Evolutionary conservation across 2,113 vertebrate species (phyloP).

Genomic region (Malurus alboscapulatus): DNA sequence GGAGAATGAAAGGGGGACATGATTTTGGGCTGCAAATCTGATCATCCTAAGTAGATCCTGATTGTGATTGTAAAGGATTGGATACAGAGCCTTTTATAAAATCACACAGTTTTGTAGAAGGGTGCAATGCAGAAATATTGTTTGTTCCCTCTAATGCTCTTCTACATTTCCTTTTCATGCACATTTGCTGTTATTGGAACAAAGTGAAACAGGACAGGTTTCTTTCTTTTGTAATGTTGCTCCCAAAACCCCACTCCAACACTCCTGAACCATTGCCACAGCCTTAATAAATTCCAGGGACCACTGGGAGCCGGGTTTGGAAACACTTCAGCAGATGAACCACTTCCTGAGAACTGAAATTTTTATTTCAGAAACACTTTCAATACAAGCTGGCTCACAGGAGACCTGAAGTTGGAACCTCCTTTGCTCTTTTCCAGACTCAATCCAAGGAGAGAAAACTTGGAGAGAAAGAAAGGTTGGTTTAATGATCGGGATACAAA

Average conservation of each 20-base stretch:
- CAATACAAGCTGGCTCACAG: neutral
- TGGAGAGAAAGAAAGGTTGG: neutral
- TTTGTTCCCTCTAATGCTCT: neutral
- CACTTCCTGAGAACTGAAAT: neutral
- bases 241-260: neutral
- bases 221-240: neutral
- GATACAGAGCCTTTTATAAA: neutral
- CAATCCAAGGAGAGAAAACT: neutral
- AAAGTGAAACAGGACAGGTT: neutral
- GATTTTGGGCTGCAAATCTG: neutral
- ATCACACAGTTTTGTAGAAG: neutral
- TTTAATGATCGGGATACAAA: neutral
- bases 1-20: neutral
- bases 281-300: constrained; percentile 12
- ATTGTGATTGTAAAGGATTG: neutral
- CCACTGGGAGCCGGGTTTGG: neutral
- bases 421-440: neutral
- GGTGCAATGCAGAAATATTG: neutral
- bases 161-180: neutral
- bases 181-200: neutral
- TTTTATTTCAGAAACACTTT: neutral
- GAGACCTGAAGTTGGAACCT: neutral
- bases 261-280: neutral
- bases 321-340: constrained; percentile 3
- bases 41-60: neutral